phyloP scores from a whole-genome alignment of 2,113 vertebrate genomes.

The Accipiter cooperii region DNA sequence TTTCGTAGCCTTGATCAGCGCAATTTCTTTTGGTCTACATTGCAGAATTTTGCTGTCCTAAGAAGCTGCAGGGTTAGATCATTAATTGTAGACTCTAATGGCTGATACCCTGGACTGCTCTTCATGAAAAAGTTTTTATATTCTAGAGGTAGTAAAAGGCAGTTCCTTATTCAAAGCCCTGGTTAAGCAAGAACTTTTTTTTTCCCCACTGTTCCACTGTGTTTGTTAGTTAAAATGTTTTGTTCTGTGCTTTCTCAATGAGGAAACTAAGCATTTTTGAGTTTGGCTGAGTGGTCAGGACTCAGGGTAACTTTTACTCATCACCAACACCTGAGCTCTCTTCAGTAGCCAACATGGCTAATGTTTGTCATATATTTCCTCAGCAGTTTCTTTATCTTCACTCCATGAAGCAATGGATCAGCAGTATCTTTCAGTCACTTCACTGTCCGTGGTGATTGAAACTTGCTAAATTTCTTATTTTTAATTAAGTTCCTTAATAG shows the following conservation, averaged over 20 bases:
- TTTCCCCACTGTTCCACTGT: background rate
- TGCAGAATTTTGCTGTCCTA: background rate
- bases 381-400: background rate
- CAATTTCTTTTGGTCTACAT: background rate
- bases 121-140: background rate
- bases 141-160: background rate
- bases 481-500: background rate
- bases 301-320: background rate
- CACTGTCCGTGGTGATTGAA: background rate
- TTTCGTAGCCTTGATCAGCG: background rate
- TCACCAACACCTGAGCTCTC: background rate
- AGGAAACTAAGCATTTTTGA: background rate
- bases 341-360: background rate
- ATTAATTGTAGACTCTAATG: background rate
- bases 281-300: background rate
- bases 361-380: background rate
- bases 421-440: background rate
- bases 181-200: background rate
- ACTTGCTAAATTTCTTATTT: background rate
- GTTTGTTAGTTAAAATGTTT: background rate
- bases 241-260: background rate
- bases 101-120: background rate
- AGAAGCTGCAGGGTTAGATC: background rate
- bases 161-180: background rate
- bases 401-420: background rate